Conservation (phyloP, 2,113 vertebrate genomes). For the Bujurquina vittata region DNA sequence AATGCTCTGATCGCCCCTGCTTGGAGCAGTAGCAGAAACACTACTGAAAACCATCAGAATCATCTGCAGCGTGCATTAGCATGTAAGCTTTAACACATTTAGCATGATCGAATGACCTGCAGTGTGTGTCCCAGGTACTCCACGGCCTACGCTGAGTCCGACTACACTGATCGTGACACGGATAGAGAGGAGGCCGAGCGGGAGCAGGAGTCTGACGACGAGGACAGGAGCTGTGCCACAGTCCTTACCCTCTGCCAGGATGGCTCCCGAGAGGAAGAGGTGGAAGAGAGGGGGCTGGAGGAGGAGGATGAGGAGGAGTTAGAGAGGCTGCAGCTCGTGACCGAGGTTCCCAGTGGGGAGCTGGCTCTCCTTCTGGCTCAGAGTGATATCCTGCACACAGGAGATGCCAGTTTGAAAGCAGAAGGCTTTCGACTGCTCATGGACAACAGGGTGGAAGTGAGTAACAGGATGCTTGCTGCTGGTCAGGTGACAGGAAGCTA, state of each 20-base stretch:
- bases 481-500: neutral
- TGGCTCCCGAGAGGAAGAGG: conserved; percentile 73
- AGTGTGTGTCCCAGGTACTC: conserved; percentile 81
- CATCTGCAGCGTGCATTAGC: neutral
- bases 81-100: neutral
- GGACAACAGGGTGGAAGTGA: conserved; percentile 87
- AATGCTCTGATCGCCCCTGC: neutral
- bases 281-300: conserved; percentile 59
- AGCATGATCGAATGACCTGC: neutral
- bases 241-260: conserved; percentile 80
- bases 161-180: conserved; percentile 88
- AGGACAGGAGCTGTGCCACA: conserved; percentile 87
- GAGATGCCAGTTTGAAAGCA: conserved; percentile 78
- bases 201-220: conserved; percentile 70
- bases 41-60: neutral
- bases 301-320: conserved; percentile 59
- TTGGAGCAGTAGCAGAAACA: neutral
- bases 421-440: conserved; percentile 89
- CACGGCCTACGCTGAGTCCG: conserved; percentile 92
- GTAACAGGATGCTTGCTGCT: neutral
- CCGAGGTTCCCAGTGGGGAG: conserved; percentile 73
- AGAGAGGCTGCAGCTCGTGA: conserved; percentile 10
- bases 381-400: conserved; percentile 85
- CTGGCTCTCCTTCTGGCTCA: conserved; percentile 85
- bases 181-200: conserved; percentile 80